Conservation (phyloP, 2,888 invertebrate species). For the Salticus scenicus region DNA sequence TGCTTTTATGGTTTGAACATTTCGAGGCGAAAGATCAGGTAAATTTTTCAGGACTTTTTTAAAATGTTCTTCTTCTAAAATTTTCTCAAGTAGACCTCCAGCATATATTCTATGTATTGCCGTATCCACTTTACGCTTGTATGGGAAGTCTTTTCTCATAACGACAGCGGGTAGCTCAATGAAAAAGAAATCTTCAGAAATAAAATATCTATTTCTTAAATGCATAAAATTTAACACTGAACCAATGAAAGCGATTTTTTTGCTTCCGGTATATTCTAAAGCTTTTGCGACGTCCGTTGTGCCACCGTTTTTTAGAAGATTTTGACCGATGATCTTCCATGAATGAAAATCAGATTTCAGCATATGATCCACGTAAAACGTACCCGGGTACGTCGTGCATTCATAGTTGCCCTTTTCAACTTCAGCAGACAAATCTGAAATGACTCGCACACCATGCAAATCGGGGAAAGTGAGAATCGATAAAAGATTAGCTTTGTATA, state of each 20-base stretch:
- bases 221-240: not conserved
- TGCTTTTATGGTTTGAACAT: not conserved
- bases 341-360: not conserved
- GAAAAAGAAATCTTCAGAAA: conserved; percentile 37
- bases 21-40: not conserved
- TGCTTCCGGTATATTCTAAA: not conserved
- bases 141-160: conserved; percentile 24
- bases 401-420: conserved; percentile 21
- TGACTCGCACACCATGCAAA: not conserved
- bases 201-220: not conserved
- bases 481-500: conserved; percentile 27
- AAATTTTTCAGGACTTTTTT: not conserved
- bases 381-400: conserved; percentile 16
- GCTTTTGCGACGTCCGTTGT: not conserved
- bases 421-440: conserved; percentile 18
- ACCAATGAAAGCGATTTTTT: not conserved
- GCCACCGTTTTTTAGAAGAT: conserved; percentile 23
- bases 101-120: conserved; percentile 14
- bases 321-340: conserved; percentile 1
- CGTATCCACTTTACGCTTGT: not conserved
- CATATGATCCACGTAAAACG: not conserved
- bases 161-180: conserved; percentile 11
- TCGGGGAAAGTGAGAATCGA: conserved; percentile 17
- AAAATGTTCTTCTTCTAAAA: conserved; percentile 4
- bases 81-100: conserved; percentile 30